phyloP scores from a whole-genome alignment of 2,888 invertebrate species.

The Halocaridina rubra region DNA sequence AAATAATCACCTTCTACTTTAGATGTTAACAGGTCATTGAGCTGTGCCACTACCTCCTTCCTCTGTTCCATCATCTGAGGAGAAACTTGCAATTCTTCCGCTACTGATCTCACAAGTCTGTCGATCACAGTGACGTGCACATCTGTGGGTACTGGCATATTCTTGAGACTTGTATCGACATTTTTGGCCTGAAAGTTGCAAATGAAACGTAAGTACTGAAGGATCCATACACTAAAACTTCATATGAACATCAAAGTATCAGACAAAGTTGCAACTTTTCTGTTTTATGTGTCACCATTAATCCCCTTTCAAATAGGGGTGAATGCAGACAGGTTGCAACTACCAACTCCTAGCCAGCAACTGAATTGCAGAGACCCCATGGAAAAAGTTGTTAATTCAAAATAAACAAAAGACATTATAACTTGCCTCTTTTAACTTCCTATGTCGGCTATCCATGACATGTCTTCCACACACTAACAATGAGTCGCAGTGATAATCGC shows the following conservation, averaged over 20 bases:
- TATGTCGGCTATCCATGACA: slow-evolving; percentile 42
- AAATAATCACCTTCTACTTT: slow-evolving; percentile 37
- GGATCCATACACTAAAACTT: too few species aligned
- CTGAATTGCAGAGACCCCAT: too few species aligned
- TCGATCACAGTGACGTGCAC: slow-evolving; percentile 26
- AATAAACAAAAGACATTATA: not conserved
- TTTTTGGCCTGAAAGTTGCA: slow-evolving; percentile 29
- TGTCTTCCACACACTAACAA: slow-evolving; percentile 50
- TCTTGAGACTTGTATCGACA: slow-evolving; percentile 50
- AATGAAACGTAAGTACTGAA: too few species aligned
- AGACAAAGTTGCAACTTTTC: too few species aligned
- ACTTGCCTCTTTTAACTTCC: slow-evolving; percentile 45
- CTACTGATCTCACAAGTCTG: slow-evolving; percentile 17
- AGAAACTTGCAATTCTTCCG: slow-evolving; percentile 9
- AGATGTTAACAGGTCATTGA: slow-evolving; percentile 22
- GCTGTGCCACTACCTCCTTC: slow-evolving; percentile 18
- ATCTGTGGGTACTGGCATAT: slow-evolving; percentile 24
- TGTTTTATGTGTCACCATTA: too few species aligned
- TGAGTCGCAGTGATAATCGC: slow-evolving; percentile 61
- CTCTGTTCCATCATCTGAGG: slow-evolving; percentile 2
- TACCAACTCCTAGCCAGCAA: too few species aligned
- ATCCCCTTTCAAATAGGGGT: too few species aligned
- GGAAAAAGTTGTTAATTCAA: not conserved
- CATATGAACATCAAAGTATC: too few species aligned
- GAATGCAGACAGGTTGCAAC: too few species aligned